Evolutionary conservation across 2,113 vertebrate genomes (phyloP), one percentile per base, ranked within the genome.

Genomic region (Lates calcarifer): DNA sequence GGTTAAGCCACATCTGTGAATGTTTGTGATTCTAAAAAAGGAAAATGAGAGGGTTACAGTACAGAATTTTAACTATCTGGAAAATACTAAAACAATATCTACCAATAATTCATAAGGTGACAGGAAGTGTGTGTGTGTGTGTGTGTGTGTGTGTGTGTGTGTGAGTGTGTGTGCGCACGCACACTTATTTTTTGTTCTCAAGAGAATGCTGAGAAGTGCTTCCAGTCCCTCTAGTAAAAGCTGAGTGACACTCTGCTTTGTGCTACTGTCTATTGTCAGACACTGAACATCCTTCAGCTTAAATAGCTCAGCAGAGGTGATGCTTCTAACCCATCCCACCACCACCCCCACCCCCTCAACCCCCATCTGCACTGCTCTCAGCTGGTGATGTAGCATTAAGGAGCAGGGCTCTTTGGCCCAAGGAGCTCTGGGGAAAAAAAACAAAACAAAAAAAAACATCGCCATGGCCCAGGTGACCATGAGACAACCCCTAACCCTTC

Each of bases 271-370:
- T 74, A 4, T 45, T 81, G 84, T 74, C 77, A 80, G 63, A 74
- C 75, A 81, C 31, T 26, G 51, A 60, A 28, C 68, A 86, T 75
- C 81, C 22, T 83, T 86, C 78, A 79, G 41, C 80, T 84, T 68
- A 58, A 89, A 72, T 22, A 39, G 65, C 75, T 70, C 60, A 62
- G 69, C 47, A 0, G 9, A 65, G 63, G 64, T 53, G 71, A 72
- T 4, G 28, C 39, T n/a, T 72, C 39, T 33, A n/a, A n/a, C n/a
- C n/a, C 41, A n/a, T 28, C n/a, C 24, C 7, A 24, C n/a, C 31
- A n/a, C n/a, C n/a, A n/a, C 29, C 14, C 4, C 3, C 0, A 4
- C 20, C 41, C 47, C 15, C 9, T 18, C 14, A 1, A 15, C 15
- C 9, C 20, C 14, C 1, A 15, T 43, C 20, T 22, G 58, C 41